These are phyloP conservation scores for Drosophila takahashii DNA, from an alignment of 1,140 invertebrate genomes.

Conservation along the genomic window DNA sequence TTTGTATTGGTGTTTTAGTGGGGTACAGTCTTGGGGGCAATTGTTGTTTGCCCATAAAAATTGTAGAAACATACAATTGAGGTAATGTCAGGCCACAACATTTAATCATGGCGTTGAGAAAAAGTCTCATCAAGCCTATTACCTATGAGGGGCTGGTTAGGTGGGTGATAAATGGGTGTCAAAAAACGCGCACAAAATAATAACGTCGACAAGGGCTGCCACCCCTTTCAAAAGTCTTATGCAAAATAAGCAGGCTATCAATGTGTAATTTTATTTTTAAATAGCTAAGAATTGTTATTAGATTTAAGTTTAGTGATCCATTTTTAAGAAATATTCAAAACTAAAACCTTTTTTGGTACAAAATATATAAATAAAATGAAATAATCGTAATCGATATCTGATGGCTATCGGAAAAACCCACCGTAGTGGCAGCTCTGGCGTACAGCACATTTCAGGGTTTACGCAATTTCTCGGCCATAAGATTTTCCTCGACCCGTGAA, in stretches of 20 bases:
- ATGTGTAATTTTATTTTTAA: neutral
- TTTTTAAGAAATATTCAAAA: neutral
- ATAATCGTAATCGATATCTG: neutral
- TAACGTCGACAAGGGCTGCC: conserved; percentile 35
- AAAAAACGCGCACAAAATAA: conserved; percentile 51
- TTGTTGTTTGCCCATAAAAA: neutral
- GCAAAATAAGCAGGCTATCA: neutral
- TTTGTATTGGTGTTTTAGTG: conserved; percentile 37
- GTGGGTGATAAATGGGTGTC: conserved; percentile 1
- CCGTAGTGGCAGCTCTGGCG: conserved; percentile 17
- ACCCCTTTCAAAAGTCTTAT: neutral
- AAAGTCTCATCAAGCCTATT: neutral
- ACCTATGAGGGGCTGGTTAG: no score
- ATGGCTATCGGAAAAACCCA: conserved; percentile 18
- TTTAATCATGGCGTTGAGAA: neutral
- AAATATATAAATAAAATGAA: neutral
- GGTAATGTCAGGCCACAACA: neutral
- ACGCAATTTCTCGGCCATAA: conserved; percentile 66
- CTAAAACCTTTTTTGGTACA: neutral
- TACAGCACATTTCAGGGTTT: conserved; percentile 74
- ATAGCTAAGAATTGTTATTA: neutral
- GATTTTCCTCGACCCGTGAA: conserved; percentile 27
- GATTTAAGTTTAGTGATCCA: neutral
- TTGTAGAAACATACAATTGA: neutral
- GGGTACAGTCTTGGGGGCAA: conserved; percentile 54